phyloP scores from a whole-genome alignment of 2,113 vertebrate genomes.

The Laterallus jamaicensis region DNA sequence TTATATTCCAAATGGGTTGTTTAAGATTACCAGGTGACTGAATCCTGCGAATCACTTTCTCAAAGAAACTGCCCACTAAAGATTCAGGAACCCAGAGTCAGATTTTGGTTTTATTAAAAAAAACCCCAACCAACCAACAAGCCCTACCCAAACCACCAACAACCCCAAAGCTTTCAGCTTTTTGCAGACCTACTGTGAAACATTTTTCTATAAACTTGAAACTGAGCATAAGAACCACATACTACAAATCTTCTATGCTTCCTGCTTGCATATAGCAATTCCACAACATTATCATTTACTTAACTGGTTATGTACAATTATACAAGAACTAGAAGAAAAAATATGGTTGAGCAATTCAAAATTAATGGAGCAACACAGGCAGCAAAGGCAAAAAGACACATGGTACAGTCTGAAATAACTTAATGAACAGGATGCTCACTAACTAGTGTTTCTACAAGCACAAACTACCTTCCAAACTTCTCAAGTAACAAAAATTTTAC shows the following conservation, averaged over 20 bases:
- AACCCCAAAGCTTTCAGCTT: neutral
- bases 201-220: neutral
- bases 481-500: neutral
- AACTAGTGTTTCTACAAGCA: neutral
- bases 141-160: no score
- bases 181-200: neutral
- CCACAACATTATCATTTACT: neutral
- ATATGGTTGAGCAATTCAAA: neutral
- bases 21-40: neutral
- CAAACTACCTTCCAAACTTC: neutral
- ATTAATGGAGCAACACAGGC: neutral
- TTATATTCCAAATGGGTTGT: neutral
- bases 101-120: neutral
- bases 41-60: neutral
- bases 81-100: neutral
- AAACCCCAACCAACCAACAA: no score
- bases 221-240: neutral
- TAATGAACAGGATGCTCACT: neutral
- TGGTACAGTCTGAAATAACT: neutral
- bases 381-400: neutral
- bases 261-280: neutral
- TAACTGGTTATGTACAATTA: neutral
- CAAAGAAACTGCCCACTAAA: neutral
- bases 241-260: neutral
- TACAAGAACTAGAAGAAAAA: neutral